Evolutionary conservation across 2,888 invertebrate species (phyloP).

Genomic region (Podotricha telesiphe): DNA sequence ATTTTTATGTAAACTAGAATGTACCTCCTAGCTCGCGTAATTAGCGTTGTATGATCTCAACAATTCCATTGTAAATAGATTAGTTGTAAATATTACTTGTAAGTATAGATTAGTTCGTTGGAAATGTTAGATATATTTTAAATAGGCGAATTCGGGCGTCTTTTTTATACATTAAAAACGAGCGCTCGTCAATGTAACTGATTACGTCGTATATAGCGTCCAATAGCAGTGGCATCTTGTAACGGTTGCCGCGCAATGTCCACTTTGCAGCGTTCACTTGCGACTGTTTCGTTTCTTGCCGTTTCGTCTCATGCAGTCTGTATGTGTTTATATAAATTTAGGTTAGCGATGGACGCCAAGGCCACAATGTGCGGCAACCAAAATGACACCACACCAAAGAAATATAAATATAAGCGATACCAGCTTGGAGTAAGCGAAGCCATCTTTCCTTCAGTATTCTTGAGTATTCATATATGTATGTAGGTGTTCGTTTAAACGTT

Average conservation of each 20-base stretch:
- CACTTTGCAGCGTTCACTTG: neutral
- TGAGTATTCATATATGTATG: slow-evolving; percentile 60
- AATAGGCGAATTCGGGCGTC: slow-evolving; percentile 57
- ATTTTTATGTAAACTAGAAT: slow-evolving; percentile 63
- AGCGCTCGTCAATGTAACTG: slow-evolving; percentile 15
- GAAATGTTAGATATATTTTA: slow-evolving; percentile 56
- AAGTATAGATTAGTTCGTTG: slow-evolving; percentile 57
- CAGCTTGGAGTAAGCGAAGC: slow-evolving; percentile 67
- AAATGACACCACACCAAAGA: slow-evolving; percentile 82
- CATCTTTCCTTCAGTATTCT: slow-evolving; percentile 78
- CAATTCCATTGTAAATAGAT: slow-evolving; percentile 81
- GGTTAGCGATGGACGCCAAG: neutral
- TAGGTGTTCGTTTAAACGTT: slow-evolving; percentile 52
- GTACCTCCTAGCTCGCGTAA: slow-evolving; percentile 70
- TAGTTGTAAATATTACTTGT: slow-evolving; percentile 69
- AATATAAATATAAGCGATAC: slow-evolving; percentile 65
- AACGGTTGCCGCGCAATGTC: slow-evolving; percentile 46
- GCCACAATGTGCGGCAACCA: slow-evolving; percentile 16
- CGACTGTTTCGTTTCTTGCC: slow-evolving; percentile 6
- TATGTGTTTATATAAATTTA: neutral
- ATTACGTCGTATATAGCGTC: slow-evolving; percentile 73
- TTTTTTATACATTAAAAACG: slow-evolving; percentile 27
- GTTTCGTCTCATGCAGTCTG: neutral
- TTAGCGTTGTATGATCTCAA: slow-evolving; percentile 76
- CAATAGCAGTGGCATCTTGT: slow-evolving; percentile 70